phyloP scores from a whole-genome alignment of 2,113 vertebrate species.

The Crocuta crocuta region DNA sequence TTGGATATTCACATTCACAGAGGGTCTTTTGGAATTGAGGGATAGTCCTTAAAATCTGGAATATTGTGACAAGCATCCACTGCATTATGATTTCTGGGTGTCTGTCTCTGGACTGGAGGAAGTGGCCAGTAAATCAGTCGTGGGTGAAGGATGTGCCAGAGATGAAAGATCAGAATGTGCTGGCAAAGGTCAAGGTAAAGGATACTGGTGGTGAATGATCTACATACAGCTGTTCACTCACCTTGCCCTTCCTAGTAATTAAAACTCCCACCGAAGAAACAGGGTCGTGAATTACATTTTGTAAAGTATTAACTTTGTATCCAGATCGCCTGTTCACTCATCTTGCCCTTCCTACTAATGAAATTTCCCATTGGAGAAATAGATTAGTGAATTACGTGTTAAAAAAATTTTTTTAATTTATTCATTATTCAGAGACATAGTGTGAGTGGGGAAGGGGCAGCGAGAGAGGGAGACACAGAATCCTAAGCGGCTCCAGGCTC shows the following conservation, averaged over 20 bases:
- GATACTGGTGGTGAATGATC: not conserved
- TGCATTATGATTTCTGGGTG: not conserved
- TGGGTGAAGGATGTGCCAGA: not conserved
- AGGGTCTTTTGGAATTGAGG: not conserved
- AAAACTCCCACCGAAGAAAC: too few relatives aligned
- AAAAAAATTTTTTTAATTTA: too few relatives aligned
- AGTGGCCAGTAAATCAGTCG: not conserved
- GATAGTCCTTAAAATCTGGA: not conserved
- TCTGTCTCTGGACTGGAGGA: not conserved
- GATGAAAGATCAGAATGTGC: not conserved
- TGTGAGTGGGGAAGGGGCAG: too few relatives aligned
- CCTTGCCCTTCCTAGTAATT: too few relatives aligned
- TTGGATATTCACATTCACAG: too few relatives aligned
- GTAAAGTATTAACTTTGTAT: too few relatives aligned
- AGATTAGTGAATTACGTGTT: too few relatives aligned
- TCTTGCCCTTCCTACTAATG: not conserved
- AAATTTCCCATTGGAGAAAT: not conserved
- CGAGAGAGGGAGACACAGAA: too few relatives aligned
- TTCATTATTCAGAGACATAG: too few relatives aligned
- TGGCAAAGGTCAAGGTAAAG: not conserved
- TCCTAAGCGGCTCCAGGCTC: too few relatives aligned
- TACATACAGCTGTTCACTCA: too few relatives aligned
- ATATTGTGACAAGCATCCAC: not conserved
- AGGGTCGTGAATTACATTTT: too few relatives aligned
- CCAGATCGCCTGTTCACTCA: not conserved